phyloP scores from a whole-genome alignment of 2,797 vertebrate genomes.

The Sebastes cheni region DNA sequence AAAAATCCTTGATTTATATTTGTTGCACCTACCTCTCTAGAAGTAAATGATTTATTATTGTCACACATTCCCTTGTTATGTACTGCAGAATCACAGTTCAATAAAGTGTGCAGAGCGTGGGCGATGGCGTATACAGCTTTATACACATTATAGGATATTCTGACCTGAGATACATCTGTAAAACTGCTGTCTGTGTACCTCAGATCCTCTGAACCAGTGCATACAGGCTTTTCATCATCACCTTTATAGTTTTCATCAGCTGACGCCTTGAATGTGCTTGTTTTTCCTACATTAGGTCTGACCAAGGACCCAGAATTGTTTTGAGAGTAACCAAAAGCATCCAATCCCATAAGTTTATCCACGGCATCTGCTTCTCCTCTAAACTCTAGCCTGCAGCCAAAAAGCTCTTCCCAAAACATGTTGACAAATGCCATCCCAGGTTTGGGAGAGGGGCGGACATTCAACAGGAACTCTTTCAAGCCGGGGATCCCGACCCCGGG shows the following conservation, averaged over 20 bases:
- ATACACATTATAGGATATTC: slow-evolving; percentile 82
- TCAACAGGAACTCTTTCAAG: slow-evolving; percentile 70
- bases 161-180: slow-evolving; percentile 68
- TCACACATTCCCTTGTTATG: slow-evolving; percentile 32
- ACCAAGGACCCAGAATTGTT: background rate
- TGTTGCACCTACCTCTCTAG: slow-evolving; percentile 41
- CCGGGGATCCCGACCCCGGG: slow-evolving; percentile 76
- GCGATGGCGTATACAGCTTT: slow-evolving; percentile 82
- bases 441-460: slow-evolving; percentile 67
- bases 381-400: slow-evolving; percentile 55
- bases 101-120: slow-evolving; percentile 74
- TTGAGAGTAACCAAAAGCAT: background rate
- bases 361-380: background rate
- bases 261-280: background rate
- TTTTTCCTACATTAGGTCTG: background rate
- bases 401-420: slow-evolving; percentile 82
- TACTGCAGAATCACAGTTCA: slow-evolving; percentile 52
- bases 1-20: background rate
- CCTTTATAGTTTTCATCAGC: slow-evolving; percentile 36
- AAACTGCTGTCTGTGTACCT: slow-evolving; percentile 70
- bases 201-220: slow-evolving; percentile 66
- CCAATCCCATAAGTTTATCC: background rate
- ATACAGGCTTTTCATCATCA: slow-evolving; percentile 38
- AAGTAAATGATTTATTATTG: slow-evolving; percentile 38
- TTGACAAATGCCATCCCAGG: slow-evolving; percentile 76